These are phyloP conservation scores for Sebastes nivosus DNA, from an alignment of 2,797 vertebrate genomes.

Conservation along the genomic window DNA sequence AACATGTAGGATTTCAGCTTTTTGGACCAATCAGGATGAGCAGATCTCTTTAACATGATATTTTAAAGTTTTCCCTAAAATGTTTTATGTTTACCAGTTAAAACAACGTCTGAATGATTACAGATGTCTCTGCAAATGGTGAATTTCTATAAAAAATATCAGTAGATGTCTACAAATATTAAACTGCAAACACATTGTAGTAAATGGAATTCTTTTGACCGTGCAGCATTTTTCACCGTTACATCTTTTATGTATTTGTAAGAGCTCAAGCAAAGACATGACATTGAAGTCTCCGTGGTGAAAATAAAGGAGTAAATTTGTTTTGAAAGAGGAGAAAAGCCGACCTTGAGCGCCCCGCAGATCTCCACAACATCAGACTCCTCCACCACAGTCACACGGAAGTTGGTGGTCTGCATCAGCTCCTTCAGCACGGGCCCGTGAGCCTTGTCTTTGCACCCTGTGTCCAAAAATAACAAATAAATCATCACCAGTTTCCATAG, in stretches of 20 bases:
- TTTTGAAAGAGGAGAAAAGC: not conserved
- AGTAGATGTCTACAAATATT: not conserved
- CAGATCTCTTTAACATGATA: not conserved
- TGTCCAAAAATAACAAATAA: not conserved
- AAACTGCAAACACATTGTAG: not conserved
- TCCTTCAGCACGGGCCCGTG: conserved; percentile 88
- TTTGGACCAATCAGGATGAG: not conserved
- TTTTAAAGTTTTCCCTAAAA: not conserved
- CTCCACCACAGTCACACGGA: conserved; percentile 92
- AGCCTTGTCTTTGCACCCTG: conserved; percentile 89
- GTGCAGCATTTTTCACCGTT: not conserved
- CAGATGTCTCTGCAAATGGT: not conserved
- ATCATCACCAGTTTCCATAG: not conserved
- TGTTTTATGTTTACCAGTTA: not conserved
- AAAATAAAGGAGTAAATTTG: not conserved
- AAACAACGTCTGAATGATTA: not conserved
- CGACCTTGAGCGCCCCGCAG: conserved; percentile 97
- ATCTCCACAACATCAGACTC: conserved; percentile 96
- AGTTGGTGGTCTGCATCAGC: conserved; percentile 94
- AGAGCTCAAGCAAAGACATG: not conserved
- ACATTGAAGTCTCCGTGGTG: not conserved
- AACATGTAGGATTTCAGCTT: not conserved
- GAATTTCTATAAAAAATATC: not conserved
- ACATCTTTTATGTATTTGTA: not conserved
- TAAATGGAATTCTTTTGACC: not conserved